A percentile compares a stretch with the other conserved stretches of the same genome.
Evolutionary conservation across 1,140 invertebrate genomes (phyloP).

Genomic region (Paralvinella palmiformis): DNA sequence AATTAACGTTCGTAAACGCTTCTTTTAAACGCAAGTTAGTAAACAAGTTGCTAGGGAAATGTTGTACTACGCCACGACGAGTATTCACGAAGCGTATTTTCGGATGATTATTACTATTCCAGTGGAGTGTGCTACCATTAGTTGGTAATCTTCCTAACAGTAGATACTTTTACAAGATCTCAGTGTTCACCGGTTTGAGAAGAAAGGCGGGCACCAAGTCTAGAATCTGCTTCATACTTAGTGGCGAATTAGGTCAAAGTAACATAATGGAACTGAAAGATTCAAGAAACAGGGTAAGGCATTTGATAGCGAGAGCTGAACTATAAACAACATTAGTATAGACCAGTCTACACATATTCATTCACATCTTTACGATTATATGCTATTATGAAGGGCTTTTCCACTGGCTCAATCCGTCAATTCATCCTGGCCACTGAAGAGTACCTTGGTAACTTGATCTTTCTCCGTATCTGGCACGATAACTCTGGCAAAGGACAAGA

Average conservation of each 20-base stretch:
- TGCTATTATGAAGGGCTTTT: too few relatives aligned
- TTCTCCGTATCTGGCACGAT: constrained; percentile 19
- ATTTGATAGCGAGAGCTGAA: too few relatives aligned
- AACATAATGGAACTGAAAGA: constrained; percentile 41
- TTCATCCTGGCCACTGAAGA: constrained; percentile 16
- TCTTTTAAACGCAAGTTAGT: too few relatives aligned
- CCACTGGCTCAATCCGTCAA: constrained; percentile 11
- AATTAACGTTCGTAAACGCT: too few relatives aligned
- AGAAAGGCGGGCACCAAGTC: constrained; percentile 43
- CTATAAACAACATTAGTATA: too few relatives aligned
- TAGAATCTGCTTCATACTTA: constrained; percentile 43
- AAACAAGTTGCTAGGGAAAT: too few relatives aligned
- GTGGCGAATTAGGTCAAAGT: constrained; percentile 42
- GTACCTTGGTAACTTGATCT: constrained; percentile 11
- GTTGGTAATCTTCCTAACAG: constrained; percentile 48
- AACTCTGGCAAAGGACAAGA: background rate
- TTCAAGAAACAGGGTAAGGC: constrained; percentile 39
- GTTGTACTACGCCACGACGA: too few relatives aligned
- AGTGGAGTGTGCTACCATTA: constrained; percentile 47
- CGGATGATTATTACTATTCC: too few relatives aligned
- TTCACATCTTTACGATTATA: too few relatives aligned
- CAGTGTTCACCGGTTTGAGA: constrained; percentile 43
- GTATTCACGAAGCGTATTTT: too few relatives aligned
- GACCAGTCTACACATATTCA: too few relatives aligned
- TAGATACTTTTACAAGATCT: constrained; percentile 44